Evolutionary conservation across 2,797 vertebrate species (phyloP), one percentile per base, ranked within the genome.

Genomic region (Fistularia commersonii): DNA sequence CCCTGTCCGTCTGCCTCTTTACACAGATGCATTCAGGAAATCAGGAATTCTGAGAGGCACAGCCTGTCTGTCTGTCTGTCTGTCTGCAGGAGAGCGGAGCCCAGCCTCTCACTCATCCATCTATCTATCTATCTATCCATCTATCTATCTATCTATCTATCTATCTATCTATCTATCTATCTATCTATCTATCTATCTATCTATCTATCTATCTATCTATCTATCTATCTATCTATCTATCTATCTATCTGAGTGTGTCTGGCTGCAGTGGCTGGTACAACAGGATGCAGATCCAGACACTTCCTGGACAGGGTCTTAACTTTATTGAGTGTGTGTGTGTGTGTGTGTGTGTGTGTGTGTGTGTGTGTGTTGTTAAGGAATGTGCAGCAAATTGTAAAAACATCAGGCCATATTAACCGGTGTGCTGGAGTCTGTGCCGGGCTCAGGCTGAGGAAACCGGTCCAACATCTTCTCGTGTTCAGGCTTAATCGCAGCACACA

Each of bases 301-400:
- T 9, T 4, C 38, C 38, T n/a, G 5, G 40, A n/a, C n/a, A n/a
- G n/a, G n/a, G n/a, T n/a, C n/a, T n/a, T n/a, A n/a, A n/a, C n/a
- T n/a, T n/a, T n/a, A n/a, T 43, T 41, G 8, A 45, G 45, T 45
- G 43, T 44, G 44, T 36, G 57, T 33, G 48, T 38, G 32, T 40
- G 52, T 34, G 31, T 40, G 11, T 10, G 12, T 46, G 37, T 45
- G 33, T 46, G 54, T 48, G 54, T 40, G 59, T 45, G 46, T 33
- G 15, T 39, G 54, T 52, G 54, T 40, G 58, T 43, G 56, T 14
- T 12, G 13, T n/a, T n/a, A n/a, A n/a, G n/a, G n/a, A n/a, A 31
- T 2, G 34, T 10, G 35, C 32, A 0, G 5, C 11, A 11, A 45
- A 51, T 54, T 3, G 31, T 53, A n/a, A n/a, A n/a, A n/a, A n/a